Base-by-base conservation (phyloP, 2,113 vertebrate genomes). In the Porphyrio hochstetteri region DNA sequence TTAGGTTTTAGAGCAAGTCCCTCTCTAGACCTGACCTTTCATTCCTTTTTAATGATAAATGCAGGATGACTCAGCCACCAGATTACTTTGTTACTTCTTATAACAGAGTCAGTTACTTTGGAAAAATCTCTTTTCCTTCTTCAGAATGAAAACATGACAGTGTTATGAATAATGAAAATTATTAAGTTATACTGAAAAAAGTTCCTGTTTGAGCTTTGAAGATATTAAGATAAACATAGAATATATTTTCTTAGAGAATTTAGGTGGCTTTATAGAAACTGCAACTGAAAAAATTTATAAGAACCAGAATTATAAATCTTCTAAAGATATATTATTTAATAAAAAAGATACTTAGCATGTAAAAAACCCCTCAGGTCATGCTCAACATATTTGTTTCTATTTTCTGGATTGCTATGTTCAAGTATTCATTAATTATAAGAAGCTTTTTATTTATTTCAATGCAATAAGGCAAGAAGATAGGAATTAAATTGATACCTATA, bases 351-450 rank as follows among this genome's bases (percentile, higher is more conserved):
- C 10, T 72, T 9, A 18, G 9, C 35, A 74, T 25, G 27, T 61
- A 67, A 71, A 70, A 27, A 11, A 23, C 1, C 27, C 7, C 29
- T 14, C 13, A 72, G 53, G 48, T 36, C 19, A 72, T 0, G 0
- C 16, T 74, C 23, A 63, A 38, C 2, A 55, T 4, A 60, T 56
- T 79, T 82, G 17, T 8, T 85, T 60, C 44, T 53, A 3, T 55
- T 68, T 60, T 76, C 69, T 20, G 10, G 20, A 40, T 59, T 81
- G 11, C 20, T 50, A 10, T 40, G 28, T 68, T 80, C 27, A 61
- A 50, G 35, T 21, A 64, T 50, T 38, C 12, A 44, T 38, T 88
- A 64, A 77, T 31, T 76, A 23, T 72, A 91, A 69, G 31, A 84
- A 64, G 6, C 10, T 65, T 44, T 6, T 60, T 9, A 65, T 18